Base-by-base conservation (phyloP, 30 jellyfish, hydroid and myxozoan species). In the Aurelia aurita region DNA sequence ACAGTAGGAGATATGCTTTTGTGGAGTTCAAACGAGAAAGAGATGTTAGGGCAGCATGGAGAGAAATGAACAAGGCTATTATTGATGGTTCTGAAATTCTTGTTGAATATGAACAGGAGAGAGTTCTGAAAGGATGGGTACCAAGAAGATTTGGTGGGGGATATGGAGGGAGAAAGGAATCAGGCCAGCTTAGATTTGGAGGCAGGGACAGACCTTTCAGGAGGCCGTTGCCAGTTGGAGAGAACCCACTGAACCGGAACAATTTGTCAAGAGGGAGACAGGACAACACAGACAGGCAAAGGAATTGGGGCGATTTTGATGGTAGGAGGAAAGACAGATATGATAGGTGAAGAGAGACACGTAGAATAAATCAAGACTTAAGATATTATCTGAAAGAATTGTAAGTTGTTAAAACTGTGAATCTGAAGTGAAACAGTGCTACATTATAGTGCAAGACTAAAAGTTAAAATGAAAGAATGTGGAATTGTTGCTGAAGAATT, bases 111-210 rank as follows among this genome's bases (percentile, higher is more conserved):
- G 99, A 94, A 74, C 84, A 91, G 28, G 96, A 86, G 61, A 60
- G 99, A 34, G 77, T 60, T 13, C 59, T 94, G 60, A 87, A 93
- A 21, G 99, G 99, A 14, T 94, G 99, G 99, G 75, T 89, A 3
- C 99, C 99, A 8, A 89, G 99, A 71, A 59, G 99, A 29, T 89
- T 94, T 79, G 99, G 99, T 22, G 99, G 99, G 5, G 99, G 99
- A 0, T 94, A 89, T 83, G 99, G 99, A 8, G 99, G 99, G 10
- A 89, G 87, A 75, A 94, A 94, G 71, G 99, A 94, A 80, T 94
- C 99, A 3, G 99, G 99, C 5, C 99, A 94, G 79, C 88, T 94
- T 22, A 74, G 99, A 31, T 94, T 94, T 77, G 99, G 99, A 63
- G 99, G 99, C 6, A 89, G 92, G 19, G 99, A 88, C 63, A 74